Evolutionary conservation across 2,797 vertebrate genomes (phyloP), one percentile per base, ranked within the genome.

Genomic region (Carcharodon carcharias): DNA sequence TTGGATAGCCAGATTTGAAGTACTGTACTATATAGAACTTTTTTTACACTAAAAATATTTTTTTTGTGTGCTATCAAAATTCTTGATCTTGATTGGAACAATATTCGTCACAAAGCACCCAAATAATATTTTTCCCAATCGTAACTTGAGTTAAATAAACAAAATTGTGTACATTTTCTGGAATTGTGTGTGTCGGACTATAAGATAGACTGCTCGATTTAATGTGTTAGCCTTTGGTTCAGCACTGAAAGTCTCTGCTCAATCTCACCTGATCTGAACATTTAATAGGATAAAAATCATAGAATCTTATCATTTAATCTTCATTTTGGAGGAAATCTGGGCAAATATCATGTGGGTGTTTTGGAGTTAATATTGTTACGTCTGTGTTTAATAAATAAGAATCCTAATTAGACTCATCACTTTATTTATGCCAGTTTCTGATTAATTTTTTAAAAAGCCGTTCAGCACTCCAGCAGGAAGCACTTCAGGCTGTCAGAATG

Each of bases 381-480:
- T 16, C 23, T 56, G 50, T 88, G 11, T 50, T 58, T 56, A 31
- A 88, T 88, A 67, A 50, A 88, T 54, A 56, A 26, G 26, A 88
- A 88, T 88, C 61, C 56, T 35, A 91, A 91, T 91, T 91, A 91
- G 56, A n/a, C 54, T 61, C n/a, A 31, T n/a, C 56, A 91, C 85
- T 91, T 18, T 91, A 61, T 61, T 61, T 91, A 61, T 91, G 88
- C 88, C 88, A 16, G 56, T 14, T 12, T 35, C 31, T 56, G 26
- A 58, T 91, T 58, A 4, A 21, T 50, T 58, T 91, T 9, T 3
- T 11, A 58, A 35, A 11, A 56, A 61, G 28, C 26, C 28, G 56
- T 92, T 92, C 58, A n/a, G 16, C n/a, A 63, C 58, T 63, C 89
- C 89, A n/a, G 16, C 14, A n/a, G 16, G 31, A 92, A 92, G 35